phyloP scores from a whole-genome alignment of 1,140 invertebrate genomes.

The Meloidogyne chitwoodi region DNA sequence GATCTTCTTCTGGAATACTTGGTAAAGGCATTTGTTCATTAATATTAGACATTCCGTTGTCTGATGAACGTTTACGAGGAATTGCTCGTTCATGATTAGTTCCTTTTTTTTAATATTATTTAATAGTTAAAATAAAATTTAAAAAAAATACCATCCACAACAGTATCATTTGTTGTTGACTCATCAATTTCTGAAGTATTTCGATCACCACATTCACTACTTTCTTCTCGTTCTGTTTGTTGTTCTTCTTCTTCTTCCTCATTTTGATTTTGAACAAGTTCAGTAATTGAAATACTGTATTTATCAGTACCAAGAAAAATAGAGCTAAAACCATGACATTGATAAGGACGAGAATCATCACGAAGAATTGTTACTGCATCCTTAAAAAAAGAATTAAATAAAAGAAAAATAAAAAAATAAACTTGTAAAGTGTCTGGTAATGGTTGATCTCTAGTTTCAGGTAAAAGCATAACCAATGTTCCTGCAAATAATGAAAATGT shows the following conservation, averaged over 20 bases:
- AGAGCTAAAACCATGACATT: conserved; percentile 29
- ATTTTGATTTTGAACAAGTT: conserved; percentile 14
- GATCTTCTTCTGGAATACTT: conserved; percentile 18
- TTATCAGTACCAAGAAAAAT: conserved; percentile 2
- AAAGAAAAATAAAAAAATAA: not conserved
- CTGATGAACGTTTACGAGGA: not conserved
- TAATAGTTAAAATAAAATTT: not conserved
- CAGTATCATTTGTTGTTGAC: not conserved
- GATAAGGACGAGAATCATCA: conserved; percentile 26
- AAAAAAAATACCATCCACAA: not conserved
- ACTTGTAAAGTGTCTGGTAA: conserved; percentile 44
- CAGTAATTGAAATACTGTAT: conserved; percentile 18
- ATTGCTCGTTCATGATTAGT: not conserved
- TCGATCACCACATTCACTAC: not conserved
- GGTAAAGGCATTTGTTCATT: not conserved
- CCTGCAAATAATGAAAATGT: conserved; percentile 59
- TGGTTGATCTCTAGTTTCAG: conserved; percentile 56
- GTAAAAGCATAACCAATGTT: conserved; percentile 51
- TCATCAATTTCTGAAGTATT: not conserved
- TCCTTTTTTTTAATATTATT: not conserved
- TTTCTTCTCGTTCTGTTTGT: not conserved
- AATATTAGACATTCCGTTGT: not conserved
- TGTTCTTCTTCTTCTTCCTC: not conserved
- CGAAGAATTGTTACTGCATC: conserved; percentile 37
- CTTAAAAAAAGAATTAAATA: not conserved